Conservation (phyloP, 2,888 invertebrate genomes). For the Slavum lentiscoides region DNA sequence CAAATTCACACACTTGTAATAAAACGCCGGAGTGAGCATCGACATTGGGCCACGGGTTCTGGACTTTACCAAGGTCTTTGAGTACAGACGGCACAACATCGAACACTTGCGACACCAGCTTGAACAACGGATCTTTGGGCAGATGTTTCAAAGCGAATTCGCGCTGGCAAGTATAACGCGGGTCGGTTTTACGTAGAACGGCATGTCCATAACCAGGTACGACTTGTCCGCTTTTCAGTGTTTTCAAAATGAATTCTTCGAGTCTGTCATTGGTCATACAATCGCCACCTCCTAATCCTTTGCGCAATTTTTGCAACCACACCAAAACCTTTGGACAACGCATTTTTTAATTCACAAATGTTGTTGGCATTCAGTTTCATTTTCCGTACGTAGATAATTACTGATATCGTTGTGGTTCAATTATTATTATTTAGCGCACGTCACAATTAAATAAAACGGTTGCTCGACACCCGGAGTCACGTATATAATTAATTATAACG, state of each 20-base stretch:
- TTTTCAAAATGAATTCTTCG: slow-evolving; percentile 97
- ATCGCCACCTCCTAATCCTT: slow-evolving; percentile 83
- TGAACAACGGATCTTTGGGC: slow-evolving; percentile 88
- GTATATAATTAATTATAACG: no score
- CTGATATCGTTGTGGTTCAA: no score
- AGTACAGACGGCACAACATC: slow-evolving; percentile 91
- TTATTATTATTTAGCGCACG: no score
- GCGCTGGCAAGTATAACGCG: slow-evolving; percentile 86
- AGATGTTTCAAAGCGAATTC: slow-evolving; percentile 92
- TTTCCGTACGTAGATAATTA: no score
- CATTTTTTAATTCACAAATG: no score
- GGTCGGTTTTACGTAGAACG: slow-evolving; percentile 93
- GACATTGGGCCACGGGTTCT: slow-evolving; percentile 98
- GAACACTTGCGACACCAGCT: slow-evolving; percentile 87
- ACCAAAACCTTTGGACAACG: slow-evolving; percentile 72
- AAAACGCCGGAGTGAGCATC: slow-evolving; percentile 95
- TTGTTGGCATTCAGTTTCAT: no score
- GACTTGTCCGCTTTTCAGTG: slow-evolving; percentile 90
- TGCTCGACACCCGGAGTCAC: no score
- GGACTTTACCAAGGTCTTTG: slow-evolving; percentile 90
- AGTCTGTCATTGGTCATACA: slow-evolving; percentile 86
- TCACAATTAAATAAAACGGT: no score
- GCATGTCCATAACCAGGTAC: slow-evolving; percentile 97
- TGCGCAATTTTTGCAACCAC: slow-evolving; percentile 88
- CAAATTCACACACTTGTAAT: slow-evolving; percentile 68